Evolutionary conservation across 2,797 vertebrate species (phyloP).

Genomic region (Channallabes apus): DNA sequence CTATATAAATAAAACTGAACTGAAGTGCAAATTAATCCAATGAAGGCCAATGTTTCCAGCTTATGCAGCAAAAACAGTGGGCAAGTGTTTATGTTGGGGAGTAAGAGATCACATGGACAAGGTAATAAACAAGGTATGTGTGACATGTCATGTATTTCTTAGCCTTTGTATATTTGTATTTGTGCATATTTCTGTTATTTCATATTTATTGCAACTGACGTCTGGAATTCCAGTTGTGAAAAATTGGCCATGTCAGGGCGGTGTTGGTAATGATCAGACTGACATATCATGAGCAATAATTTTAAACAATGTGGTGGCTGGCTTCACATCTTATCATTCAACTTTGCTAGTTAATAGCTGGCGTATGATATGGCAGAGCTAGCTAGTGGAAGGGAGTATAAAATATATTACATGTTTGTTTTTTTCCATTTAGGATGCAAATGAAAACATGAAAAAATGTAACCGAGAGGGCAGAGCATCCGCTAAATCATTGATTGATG

Average conservation of each 20-base stretch:
- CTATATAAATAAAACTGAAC: no score
- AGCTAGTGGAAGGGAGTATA: not conserved
- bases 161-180: constrained; percentile 26
- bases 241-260: no score
- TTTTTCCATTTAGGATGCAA: constrained; percentile 22
- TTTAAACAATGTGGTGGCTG: not conserved
- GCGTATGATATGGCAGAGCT: not conserved
- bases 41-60: no score
- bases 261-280: not conserved
- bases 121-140: constrained; percentile 23
- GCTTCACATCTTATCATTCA: not conserved
- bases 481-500: constrained; percentile 73
- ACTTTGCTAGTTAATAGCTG: not conserved
- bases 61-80: not conserved
- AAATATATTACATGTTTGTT: not conserved
- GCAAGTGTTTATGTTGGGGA: not conserved
- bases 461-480: constrained; percentile 51
- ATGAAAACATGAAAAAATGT: constrained; percentile 29
- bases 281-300: not conserved
- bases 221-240: not conserved
- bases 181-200: not conserved
- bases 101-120: not conserved
- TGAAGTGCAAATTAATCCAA: not conserved
- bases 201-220: not conserved
- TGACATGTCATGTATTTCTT: constrained; percentile 25